Evolutionary conservation across 2,797 vertebrate species (phyloP), one percentile per base, ranked within the genome.

Genomic region (Gymnothorax reevesii): DNA sequence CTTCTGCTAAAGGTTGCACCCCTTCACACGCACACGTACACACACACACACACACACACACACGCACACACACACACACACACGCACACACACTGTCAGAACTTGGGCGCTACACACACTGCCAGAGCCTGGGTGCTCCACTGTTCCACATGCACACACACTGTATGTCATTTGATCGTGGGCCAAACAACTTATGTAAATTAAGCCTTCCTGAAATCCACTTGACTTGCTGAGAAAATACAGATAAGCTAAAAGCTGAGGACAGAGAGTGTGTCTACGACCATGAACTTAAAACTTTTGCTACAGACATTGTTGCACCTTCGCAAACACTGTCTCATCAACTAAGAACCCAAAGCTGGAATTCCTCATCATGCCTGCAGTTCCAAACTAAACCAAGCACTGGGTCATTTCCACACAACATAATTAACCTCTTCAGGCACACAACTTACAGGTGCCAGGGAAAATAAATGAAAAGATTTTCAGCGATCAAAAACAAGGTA

Each of bases 91-190:
- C 13, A 49, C n/a, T 52, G 15, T 22, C 27, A 22, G 17, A 17
- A 20, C 13, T 5, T 62, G 12, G 4, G 60, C 60, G 22, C 60
- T 62, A 59, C 59, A 55, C 57, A 55, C 57, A 64, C 57, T 25
- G n/a, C 27, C n/a, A 60, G 54, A 85, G 69, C 54, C 77, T 57
- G 55, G 71, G 33, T 59, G n/a, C 52, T 8, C 73, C 73, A 85
- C 57, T 83, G 62, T 73, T 25, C 62, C 60, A 86, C 25, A 66
- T 15, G 55, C 83, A 87, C 55, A 83, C 55, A 85, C 54, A 64
- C 27, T 20, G 42, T 55, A 13, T 2, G 20, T 15, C 22, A 10
- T 57, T 17, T 13, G 12, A 17, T 10, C 54, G 33, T 13, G 59
- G 8, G 22, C 25, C 27, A n/a, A 83, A 25, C 80, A 83, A 25